Conservation (phyloP, 2,888 invertebrate species). For the Crematogaster levior region DNA sequence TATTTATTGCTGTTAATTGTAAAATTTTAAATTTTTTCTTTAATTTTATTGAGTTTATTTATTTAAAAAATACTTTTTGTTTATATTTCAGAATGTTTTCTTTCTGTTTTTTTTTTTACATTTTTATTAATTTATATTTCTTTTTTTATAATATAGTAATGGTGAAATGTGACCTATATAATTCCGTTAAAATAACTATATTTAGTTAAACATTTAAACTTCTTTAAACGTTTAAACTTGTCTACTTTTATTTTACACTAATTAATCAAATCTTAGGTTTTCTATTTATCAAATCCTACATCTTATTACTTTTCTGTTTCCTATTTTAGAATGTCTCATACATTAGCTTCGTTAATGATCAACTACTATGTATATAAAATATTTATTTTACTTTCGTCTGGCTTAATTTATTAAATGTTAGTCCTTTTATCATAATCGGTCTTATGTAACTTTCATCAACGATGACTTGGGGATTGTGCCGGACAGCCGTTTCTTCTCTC, state of each 20-base stretch:
- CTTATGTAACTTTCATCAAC: constrained; percentile 73
- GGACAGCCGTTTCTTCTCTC: constrained; percentile 58
- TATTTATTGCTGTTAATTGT: background rate
- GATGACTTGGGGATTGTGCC: constrained; percentile 64
- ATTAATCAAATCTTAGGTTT: background rate
- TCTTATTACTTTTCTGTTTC: background rate
- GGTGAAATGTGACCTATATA: background rate
- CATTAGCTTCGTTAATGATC: background rate
- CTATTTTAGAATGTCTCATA: background rate
- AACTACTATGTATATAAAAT: background rate
- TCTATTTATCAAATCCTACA: background rate
- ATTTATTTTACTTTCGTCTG: constrained; percentile 1
- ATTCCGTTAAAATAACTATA: background rate
- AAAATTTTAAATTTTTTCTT: background rate
- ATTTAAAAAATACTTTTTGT: background rate
- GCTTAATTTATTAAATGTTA: constrained; percentile 63
- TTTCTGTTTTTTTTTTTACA: background rate
- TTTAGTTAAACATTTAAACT: background rate
- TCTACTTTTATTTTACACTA: background rate
- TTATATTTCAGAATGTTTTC: background rate
- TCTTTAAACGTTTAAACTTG: too few species aligned
- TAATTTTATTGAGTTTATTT: background rate
- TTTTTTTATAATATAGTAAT: background rate
- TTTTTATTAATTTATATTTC: constrained; percentile 3
- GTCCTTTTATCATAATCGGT: constrained; percentile 48